Base-by-base conservation (phyloP, 2,888 invertebrate genomes). In the Abrostola triplasia region DNA sequence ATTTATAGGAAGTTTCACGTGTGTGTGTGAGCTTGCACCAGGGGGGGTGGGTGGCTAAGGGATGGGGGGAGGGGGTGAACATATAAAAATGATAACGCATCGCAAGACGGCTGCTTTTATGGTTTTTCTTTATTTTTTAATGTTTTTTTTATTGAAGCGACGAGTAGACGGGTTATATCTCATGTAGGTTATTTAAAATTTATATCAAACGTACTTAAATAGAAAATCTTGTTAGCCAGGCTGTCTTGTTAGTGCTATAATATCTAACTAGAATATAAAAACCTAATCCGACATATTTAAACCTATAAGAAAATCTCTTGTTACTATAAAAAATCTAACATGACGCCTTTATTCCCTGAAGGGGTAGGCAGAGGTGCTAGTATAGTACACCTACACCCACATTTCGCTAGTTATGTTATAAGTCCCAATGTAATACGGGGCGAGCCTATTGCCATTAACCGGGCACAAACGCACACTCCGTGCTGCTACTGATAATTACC, bases 11-110 rank as follows among this genome's bases (percentile, higher is more conserved):
- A 83, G 86, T 83, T 84, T 81, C 82, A 81, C 86, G 85, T 90
- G 90, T 87, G 92, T 90, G 91, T 83, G 88, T 81, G 85, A 78
- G 77, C 78, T 72, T 79, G 79, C 91, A 92, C 88, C 87, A 81
- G 70, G 83, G 85, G 85, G 84, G 88, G 80, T 66, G 84, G 88
- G 81, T 64, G 81, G 77, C 79, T 56, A 88, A 88, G 87, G 91
- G 89, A 85, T 87, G 86, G 70, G 58, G 78, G 85, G 84, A 77
- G 81, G 42, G 88, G 89, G 81, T 69, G 88, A 85, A 90, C 93
- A 93, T 94, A 94, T 94, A 94, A 94, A 94, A 94, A 94, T 94
- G 94, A 94, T 94, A 94, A 94, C 94, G 93, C 94, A 94, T 94
- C 92, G 93, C 93, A 92, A 94, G 94, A 94, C 94, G 94, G 93